These are phyloP conservation scores for Pelecanoides urinatrix DNA, from an alignment of 2,113 vertebrate genomes.

Conservation along the genomic window DNA sequence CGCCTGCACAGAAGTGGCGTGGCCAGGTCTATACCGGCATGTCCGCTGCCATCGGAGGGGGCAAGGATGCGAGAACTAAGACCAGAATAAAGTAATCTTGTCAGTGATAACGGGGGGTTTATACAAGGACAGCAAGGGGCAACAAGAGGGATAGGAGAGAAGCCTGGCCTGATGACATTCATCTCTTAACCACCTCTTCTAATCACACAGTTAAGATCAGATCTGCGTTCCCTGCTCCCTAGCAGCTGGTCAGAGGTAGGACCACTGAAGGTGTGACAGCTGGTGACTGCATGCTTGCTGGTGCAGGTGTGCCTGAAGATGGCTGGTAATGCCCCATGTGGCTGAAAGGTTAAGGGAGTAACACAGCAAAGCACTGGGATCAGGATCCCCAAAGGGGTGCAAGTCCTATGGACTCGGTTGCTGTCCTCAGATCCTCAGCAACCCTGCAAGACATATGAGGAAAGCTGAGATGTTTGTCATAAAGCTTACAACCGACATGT, in stretches of 20 bases:
- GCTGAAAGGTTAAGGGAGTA: background rate
- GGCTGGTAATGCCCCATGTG: too few species aligned
- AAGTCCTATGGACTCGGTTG: background rate
- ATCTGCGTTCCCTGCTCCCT: background rate
- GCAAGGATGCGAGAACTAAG: background rate
- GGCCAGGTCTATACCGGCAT: background rate
- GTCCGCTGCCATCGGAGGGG: accelerated
- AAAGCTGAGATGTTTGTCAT: background rate
- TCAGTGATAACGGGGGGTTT: accelerated
- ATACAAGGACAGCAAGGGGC: background rate
- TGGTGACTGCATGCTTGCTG: background rate
- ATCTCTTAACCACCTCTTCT: background rate
- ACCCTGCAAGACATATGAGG: background rate
- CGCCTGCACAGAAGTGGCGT: accelerated
- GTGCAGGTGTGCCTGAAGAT: background rate
- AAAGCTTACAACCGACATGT: background rate
- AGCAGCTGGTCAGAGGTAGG: background rate
- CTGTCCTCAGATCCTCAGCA: background rate
- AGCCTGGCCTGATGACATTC: background rate
- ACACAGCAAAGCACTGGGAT: background rate
- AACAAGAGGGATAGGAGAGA: background rate
- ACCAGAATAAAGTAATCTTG: background rate
- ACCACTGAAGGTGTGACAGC: background rate
- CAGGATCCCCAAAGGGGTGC: background rate
- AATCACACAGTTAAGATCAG: background rate